A percentile compares a stretch with the other conserved stretches of the same genome.
phyloP scores from a whole-genome alignment of 1,140 invertebrate genomes.

The Drosophila bocki region DNA sequence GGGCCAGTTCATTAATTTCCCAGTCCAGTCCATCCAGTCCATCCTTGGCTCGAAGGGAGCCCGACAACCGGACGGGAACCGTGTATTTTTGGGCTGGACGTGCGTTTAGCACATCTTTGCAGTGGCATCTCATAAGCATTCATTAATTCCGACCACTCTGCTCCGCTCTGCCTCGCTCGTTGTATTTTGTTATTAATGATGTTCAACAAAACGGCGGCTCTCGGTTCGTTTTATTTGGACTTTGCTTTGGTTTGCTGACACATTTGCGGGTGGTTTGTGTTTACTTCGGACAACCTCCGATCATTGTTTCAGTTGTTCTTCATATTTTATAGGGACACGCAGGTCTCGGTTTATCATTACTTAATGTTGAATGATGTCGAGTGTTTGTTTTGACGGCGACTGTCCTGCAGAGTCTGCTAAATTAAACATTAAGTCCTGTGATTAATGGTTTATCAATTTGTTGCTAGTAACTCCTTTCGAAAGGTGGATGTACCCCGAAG shows the following conservation, averaged over 20 bases:
- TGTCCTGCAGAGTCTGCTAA: conserved; percentile 52
- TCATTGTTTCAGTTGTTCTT: conserved; percentile 39
- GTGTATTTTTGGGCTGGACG: conserved; percentile 62
- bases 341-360: conserved; percentile 69
- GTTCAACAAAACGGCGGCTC: conserved; percentile 82
- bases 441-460: conserved; percentile 76
- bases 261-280: conserved; percentile 73
- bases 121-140: conserved; percentile 59
- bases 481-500: neutral
- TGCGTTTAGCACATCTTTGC: conserved; percentile 75
- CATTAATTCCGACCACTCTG: conserved; percentile 72
- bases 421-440: conserved; percentile 69
- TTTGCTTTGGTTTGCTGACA: conserved; percentile 57
- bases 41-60: conserved; percentile 9
- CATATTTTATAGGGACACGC: conserved; percentile 46
- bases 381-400: conserved; percentile 79
- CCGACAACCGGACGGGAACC: conserved; percentile 1
- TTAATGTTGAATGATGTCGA: conserved; percentile 82
- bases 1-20: conserved; percentile 75
- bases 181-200: conserved; percentile 85
- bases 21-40: conserved; percentile 21
- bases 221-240: conserved; percentile 39
- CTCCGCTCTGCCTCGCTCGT: conserved; percentile 73
- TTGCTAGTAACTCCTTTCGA: conserved; percentile 14
- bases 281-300: conserved; percentile 50